These are phyloP conservation scores for Hippocampus zosterae DNA, from an alignment of 2,113 vertebrate genomes.

Conservation along the genomic window DNA sequence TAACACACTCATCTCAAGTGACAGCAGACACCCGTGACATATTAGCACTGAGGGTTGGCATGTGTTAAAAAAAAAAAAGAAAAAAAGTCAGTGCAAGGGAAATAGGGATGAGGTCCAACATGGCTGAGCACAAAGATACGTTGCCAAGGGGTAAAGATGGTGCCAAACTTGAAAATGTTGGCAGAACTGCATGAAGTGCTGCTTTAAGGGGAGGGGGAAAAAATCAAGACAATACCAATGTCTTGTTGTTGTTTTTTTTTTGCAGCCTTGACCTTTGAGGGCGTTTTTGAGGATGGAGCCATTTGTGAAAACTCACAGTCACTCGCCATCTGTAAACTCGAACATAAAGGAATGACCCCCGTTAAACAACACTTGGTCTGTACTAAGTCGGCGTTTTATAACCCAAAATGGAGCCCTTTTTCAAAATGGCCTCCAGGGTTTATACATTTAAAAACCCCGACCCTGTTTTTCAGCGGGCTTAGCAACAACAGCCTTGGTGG, in stretches of 20 bases:
- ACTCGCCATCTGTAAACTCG: neutral
- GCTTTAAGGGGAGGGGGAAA: neutral
- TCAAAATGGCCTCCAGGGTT: neutral
- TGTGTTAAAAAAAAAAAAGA: conserved; percentile 1
- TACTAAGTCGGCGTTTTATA: neutral
- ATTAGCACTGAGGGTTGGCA: conserved; percentile 3
- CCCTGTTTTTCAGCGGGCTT: neutral
- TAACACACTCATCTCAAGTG: neutral
- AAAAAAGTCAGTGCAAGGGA: neutral
- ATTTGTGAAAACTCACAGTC: conserved; percentile 2
- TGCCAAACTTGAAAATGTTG: conserved; percentile 4
- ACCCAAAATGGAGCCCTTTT: neutral
- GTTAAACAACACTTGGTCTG: neutral
- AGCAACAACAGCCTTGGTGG: neutral
- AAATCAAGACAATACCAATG: neutral
- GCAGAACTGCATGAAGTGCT: neutral
- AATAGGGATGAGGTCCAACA: conserved; percentile 1
- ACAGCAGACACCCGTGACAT: conserved; percentile 3
- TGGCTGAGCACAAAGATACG: neutral
- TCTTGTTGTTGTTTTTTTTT: neutral
- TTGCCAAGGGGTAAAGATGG: conserved; percentile 8
- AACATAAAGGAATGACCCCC: neutral
- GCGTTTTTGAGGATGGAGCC: neutral
- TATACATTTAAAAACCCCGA: neutral
- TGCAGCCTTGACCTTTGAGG: neutral